Conservation (phyloP, 1,140 invertebrate species). For the Aphelenchoides avenae region DNA sequence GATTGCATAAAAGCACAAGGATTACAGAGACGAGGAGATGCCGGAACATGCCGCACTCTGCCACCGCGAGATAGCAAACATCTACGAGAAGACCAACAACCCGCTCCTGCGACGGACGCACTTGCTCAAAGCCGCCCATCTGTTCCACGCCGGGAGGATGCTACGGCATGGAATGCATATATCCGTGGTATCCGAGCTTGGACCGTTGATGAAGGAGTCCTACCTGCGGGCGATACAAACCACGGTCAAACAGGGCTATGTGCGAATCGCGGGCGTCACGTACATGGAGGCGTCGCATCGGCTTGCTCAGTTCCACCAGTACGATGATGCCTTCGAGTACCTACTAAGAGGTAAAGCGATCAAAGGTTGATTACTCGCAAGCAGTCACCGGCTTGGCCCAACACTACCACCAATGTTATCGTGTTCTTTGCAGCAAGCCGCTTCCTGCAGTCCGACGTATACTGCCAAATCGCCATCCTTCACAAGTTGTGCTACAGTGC, state of each 20-base stretch:
- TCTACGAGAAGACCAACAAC: conserved; percentile 11
- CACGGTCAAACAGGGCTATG: conserved; percentile 7
- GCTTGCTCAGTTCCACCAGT: conserved; percentile 5
- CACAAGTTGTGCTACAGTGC: conserved; percentile 13
- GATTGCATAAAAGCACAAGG: too few species aligned
- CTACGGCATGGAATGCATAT: conserved; percentile 4
- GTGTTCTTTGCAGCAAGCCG: conserved; percentile 4
- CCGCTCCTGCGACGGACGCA: not conserved
- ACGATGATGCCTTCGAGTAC: conserved; percentile 5
- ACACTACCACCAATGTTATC: not conserved
- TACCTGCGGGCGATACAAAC: conserved; percentile 11
- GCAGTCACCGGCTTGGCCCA: too few species aligned
- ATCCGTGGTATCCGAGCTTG: conserved; percentile 9
- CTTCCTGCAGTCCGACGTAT: conserved; percentile 7
- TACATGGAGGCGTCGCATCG: conserved; percentile 1
- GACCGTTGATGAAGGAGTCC: conserved; percentile 11
- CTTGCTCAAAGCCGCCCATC: conserved; percentile 11
- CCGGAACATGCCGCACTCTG: conserved; percentile 11
- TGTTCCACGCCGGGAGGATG: conserved; percentile 4
- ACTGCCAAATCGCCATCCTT: not conserved
- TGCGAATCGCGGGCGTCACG: conserved; percentile 5
- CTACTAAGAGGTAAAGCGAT: conserved; percentile 2
- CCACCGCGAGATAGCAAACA: conserved; percentile 14
- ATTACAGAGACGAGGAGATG: conserved; percentile 1
- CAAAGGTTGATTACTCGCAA: not conserved